phyloP scores from a whole-genome alignment of 2,888 invertebrate species.

The Rhamnusium bicolor region DNA sequence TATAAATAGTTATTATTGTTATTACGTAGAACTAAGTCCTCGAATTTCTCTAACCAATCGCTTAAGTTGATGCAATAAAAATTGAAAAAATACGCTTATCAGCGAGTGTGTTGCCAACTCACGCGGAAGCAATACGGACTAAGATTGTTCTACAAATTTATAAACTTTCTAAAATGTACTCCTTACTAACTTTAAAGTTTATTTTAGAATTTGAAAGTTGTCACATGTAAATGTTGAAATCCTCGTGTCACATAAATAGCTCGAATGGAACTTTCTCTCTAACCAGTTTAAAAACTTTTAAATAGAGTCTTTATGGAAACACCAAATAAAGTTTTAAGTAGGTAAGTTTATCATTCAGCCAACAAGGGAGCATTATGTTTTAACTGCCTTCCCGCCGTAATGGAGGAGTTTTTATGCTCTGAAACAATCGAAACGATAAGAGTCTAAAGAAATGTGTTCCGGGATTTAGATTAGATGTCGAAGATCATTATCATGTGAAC shows the following conservation, averaged over 20 bases:
- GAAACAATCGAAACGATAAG: background rate
- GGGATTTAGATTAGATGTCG: background rate
- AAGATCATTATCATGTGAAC: background rate
- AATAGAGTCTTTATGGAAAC: conserved; percentile 49
- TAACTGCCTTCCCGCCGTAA: conserved; percentile 10
- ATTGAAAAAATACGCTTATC: background rate
- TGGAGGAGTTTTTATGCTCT: background rate
- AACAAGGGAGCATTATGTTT: conserved; percentile 44
- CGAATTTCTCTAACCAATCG: too few relatives aligned
- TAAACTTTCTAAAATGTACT: conserved; percentile 1
- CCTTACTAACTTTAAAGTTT: conserved; percentile 9
- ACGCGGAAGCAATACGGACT: background rate
- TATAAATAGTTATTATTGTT: too few relatives aligned
- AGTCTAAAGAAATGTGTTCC: background rate
- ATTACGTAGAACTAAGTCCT: too few relatives aligned
- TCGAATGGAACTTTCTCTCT: conserved; percentile 26
- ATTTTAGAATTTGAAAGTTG: conserved; percentile 25
- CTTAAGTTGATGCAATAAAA: too few relatives aligned
- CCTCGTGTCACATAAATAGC: conserved; percentile 5
- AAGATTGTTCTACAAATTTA: background rate
- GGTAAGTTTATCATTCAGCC: conserved; percentile 47
- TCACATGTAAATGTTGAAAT: conserved; percentile 22
- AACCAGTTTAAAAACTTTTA: conserved; percentile 43
- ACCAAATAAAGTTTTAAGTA: conserved; percentile 51
- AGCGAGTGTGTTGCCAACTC: background rate